Conservation (phyloP, 2,888 invertebrate species). For the Atethmia centrago region DNA sequence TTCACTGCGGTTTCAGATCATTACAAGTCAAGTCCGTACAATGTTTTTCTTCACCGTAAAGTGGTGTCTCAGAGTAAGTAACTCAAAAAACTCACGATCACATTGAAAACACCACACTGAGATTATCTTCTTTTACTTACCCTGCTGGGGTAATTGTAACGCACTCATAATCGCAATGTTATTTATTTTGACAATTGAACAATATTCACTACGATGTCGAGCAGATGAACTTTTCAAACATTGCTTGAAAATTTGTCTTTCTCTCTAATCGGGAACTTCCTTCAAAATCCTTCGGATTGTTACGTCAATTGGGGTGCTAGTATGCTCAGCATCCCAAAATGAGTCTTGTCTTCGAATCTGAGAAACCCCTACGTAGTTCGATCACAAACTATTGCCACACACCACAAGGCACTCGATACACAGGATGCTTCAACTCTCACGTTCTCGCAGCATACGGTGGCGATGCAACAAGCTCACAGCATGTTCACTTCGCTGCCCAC, state of each 20-base stretch:
- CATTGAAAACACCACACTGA: background rate
- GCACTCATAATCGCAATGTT: too few species aligned
- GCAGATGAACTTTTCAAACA: too few species aligned
- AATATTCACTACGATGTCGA: too few species aligned
- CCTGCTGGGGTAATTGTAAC: too few species aligned
- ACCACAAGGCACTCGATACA: background rate
- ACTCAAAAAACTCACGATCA: background rate
- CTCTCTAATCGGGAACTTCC: too few species aligned
- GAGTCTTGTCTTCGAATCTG: background rate
- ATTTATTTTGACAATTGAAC: too few species aligned
- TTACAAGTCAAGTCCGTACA: background rate
- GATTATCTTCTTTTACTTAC: too few species aligned
- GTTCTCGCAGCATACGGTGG: background rate
- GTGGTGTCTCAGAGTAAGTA: too few species aligned
- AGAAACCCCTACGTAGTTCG: background rate
- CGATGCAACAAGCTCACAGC: constrained; percentile 51
- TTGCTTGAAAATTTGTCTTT: too few species aligned
- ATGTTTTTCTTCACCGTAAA: background rate
- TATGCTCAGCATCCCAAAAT: background rate
- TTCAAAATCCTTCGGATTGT: too few species aligned
- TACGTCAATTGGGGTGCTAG: too few species aligned
- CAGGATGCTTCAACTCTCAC: background rate
- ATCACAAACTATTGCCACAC: background rate
- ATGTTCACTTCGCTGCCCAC: constrained; percentile 44
- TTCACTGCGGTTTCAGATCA: background rate